phyloP scores from a whole-genome alignment of 2,888 invertebrate species.

The Liopterus haemorrhoidalis region DNA sequence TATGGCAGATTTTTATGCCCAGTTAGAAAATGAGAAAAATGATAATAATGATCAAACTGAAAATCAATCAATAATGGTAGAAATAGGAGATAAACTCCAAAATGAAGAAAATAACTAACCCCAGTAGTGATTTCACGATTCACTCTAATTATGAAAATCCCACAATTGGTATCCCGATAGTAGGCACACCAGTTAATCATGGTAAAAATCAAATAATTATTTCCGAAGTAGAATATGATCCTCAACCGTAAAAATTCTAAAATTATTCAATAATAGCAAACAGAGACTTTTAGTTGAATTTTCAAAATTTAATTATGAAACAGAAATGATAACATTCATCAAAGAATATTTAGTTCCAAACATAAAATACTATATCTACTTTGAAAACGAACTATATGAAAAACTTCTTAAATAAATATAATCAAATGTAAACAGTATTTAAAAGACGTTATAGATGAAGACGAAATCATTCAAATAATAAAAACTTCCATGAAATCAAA shows the following conservation, averaged over 20 bases:
- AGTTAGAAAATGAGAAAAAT: too few species aligned
- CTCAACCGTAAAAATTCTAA: conserved; percentile 1
- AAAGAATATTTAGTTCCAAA: conserved; percentile 5
- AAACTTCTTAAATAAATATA: conserved; percentile 3
- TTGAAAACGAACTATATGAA: conserved; percentile 8
- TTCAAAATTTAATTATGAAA: conserved; percentile 2
- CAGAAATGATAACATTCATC: conserved; percentile 5
- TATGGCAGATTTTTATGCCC: too few species aligned
- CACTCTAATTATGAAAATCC: conserved; percentile 6
- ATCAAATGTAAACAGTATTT: not conserved
- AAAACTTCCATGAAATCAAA: conserved; percentile 5
- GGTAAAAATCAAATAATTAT: conserved; percentile 13
- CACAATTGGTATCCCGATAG: conserved; percentile 9
- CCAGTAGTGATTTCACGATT: too few species aligned
- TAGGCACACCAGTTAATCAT: conserved; percentile 6
- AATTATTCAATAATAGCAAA: not conserved
- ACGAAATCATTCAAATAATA: not conserved
- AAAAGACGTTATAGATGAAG: not conserved
- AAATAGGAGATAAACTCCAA: too few species aligned
- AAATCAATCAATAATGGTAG: too few species aligned
- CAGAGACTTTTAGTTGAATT: conserved; percentile 6
- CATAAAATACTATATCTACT: conserved; percentile 12
- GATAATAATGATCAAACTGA: too few species aligned
- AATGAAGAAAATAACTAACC: too few species aligned
- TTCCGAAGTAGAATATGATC: not conserved